These are phyloP conservation scores for Caenorhabditis inopinata DNA, from an alignment of 1,140 invertebrate genomes.

Conservation along the genomic window DNA sequence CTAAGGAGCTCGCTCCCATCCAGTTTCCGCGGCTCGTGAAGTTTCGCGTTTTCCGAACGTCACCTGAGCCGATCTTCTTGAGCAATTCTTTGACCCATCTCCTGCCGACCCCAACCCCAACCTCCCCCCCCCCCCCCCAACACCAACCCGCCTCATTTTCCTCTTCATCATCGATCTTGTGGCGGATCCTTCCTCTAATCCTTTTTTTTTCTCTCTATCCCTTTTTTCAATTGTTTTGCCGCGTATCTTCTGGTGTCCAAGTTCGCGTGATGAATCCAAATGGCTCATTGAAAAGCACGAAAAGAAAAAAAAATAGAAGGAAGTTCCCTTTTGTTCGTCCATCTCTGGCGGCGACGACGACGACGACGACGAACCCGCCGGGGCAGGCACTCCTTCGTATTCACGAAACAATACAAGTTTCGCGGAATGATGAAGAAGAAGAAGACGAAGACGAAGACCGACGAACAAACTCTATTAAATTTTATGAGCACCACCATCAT, in stretches of 20 bases:
- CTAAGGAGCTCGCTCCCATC: too few relatives aligned
- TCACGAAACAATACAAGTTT: background rate
- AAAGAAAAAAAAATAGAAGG: too few relatives aligned
- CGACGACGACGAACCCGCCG: too few relatives aligned
- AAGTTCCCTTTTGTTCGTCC: background rate
- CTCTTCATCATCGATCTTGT: background rate
- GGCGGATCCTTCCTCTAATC: background rate
- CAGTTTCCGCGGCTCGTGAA: too few relatives aligned
- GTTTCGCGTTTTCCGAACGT: too few relatives aligned
- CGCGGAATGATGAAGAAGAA: too few relatives aligned
- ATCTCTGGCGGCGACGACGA: too few relatives aligned
- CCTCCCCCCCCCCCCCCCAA: too few relatives aligned
- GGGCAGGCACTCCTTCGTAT: background rate
- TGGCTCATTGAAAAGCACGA: background rate
- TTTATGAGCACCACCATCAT: background rate
- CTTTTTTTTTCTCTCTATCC: background rate
- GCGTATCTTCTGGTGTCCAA: background rate
- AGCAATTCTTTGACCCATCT: background rate
- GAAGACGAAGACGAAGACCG: background rate
- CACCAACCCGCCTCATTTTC: background rate
- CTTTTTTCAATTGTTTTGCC: background rate
- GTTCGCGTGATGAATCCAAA: slow-evolving; percentile 12
- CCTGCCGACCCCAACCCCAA: too few relatives aligned
- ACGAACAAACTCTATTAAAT: background rate
- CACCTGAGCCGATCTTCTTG: too few relatives aligned